Conservation (phyloP, 2,888 invertebrate genomes). For the Chorisops tibialis region DNA sequence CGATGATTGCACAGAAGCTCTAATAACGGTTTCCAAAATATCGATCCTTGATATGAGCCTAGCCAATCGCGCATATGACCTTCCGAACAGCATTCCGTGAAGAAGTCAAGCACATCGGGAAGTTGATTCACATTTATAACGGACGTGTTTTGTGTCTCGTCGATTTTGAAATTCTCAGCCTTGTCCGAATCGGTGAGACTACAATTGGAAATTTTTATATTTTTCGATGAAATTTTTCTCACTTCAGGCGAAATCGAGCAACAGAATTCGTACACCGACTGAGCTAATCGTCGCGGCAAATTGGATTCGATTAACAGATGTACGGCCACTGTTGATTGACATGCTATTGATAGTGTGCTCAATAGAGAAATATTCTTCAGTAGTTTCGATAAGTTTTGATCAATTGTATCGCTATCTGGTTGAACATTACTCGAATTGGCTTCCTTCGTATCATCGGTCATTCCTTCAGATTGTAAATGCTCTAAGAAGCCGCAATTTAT, state of each 20-base stretch:
- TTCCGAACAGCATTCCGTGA: conserved; percentile 76
- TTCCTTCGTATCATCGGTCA: conserved; percentile 68
- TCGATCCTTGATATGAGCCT: conserved; percentile 71
- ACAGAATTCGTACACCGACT: conserved; percentile 58
- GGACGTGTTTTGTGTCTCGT: conserved; percentile 42
- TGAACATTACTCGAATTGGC: conserved; percentile 44
- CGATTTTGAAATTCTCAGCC: conserved; percentile 41
- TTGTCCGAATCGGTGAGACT: conserved; percentile 55
- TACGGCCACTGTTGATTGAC: conserved; percentile 75
- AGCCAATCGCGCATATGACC: conserved; percentile 84
- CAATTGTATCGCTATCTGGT: conserved; percentile 37
- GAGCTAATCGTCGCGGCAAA: conserved; percentile 62
- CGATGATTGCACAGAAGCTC: conserved; percentile 68
- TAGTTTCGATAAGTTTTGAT: conserved; percentile 55
- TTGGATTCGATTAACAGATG: conserved; percentile 73
- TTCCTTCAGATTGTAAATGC: conserved; percentile 43
- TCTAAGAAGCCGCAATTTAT: conserved; percentile 63
- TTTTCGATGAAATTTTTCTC: conserved; percentile 34
- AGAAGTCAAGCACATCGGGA: conserved; percentile 71
- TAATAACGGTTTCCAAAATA: conserved; percentile 83
- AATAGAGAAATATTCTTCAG: conserved; percentile 64
- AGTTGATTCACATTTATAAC: conserved; percentile 60
- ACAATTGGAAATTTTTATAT: conserved; percentile 27
- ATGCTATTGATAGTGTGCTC: conserved; percentile 73
- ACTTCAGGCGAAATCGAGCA: conserved; percentile 42